Base-by-base conservation (phyloP, 2,888 invertebrate species). In the Lysandra coridon region DNA sequence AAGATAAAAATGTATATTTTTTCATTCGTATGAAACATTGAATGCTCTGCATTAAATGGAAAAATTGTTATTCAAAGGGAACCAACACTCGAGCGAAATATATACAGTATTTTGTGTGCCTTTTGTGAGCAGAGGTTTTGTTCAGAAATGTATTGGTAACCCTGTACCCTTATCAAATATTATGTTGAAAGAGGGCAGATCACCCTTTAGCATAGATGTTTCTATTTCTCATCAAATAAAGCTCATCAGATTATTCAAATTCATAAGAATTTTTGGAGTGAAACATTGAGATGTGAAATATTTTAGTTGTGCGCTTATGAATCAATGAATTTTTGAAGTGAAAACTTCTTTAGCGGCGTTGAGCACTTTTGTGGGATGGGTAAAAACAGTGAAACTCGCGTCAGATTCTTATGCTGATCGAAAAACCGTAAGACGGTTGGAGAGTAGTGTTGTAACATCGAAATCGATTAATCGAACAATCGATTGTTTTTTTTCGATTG, bases 51-150 rank as follows among this genome's bases (percentile, higher is more conserved):
- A 69, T 33, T 33, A 23, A 33, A 69, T 37, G 14, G 69, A 69
- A 69, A 69, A 69, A 37, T 33, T 69, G 69, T 69, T 69, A 69
- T 69, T 69, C 69, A 69, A 69, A 69, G 69, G 69, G 17, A 37
- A 37, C 37, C 69, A 6, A 69, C 69, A 69, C 69, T 37, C 14
- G 10, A 37, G 69, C 33, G 33, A 69, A 69, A 69, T 69, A 23
- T 69, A 69, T 37, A 69, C 37, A 64, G 64, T 30, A 37, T 37
- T 69, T 37, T 37, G 33, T 69, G 17, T 69, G 14, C 69, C 69
- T 69, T 69, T 69, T 69, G 5, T 37, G 6, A 33, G 33, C 14
- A 10, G 69, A 69, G 69, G 69, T 69, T 69, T 69, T 69, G 33
- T 69, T 69, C 14, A 37, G 69, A 37, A 37, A 33, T 30, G 37